These are phyloP conservation scores for Clinocottus analis DNA, from an alignment of 2,113 vertebrate genomes.

Conservation along the genomic window DNA sequence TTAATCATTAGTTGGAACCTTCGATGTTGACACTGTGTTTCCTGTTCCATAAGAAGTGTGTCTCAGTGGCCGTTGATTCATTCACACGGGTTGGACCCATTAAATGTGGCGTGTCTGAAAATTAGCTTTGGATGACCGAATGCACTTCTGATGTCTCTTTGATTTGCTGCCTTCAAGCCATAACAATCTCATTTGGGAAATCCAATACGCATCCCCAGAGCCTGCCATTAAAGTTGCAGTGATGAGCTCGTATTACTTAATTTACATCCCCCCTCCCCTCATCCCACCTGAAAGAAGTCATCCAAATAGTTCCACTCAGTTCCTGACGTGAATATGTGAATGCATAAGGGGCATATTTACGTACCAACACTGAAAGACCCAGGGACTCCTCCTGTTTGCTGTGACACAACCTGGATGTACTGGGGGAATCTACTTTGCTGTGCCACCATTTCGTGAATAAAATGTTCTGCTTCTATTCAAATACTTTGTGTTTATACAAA, in stretches of 20 bases:
- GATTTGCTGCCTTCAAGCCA: constrained; percentile 53
- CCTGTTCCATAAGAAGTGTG: constrained; percentile 31
- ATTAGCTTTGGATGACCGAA: constrained; percentile 39
- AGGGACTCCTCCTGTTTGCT: constrained; percentile 53
- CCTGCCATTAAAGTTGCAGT: constrained; percentile 20
- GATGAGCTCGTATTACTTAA: constrained; percentile 44
- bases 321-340: constrained; percentile 35
- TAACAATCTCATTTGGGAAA: constrained; percentile 37
- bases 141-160: constrained; percentile 45
- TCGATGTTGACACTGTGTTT: constrained; percentile 47
- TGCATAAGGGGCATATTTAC: constrained; percentile 42
- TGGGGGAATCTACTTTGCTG: constrained; percentile 60
- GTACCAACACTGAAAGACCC: constrained; percentile 19
- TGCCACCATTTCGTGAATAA: constrained; percentile 71
- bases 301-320: constrained; percentile 31
- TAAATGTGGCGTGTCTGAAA: constrained; percentile 29
- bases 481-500: constrained; percentile 14
- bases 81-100: constrained; percentile 33
- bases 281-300: constrained; percentile 30
- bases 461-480: constrained; percentile 65
- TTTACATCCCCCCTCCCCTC: constrained; percentile 11
- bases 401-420: constrained; percentile 47
- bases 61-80: constrained; percentile 39
- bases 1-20: constrained; percentile 35
- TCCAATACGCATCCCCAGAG: constrained; percentile 16